Base-by-base conservation (phyloP, 2,888 invertebrate species). In the Synergus japonicus region DNA sequence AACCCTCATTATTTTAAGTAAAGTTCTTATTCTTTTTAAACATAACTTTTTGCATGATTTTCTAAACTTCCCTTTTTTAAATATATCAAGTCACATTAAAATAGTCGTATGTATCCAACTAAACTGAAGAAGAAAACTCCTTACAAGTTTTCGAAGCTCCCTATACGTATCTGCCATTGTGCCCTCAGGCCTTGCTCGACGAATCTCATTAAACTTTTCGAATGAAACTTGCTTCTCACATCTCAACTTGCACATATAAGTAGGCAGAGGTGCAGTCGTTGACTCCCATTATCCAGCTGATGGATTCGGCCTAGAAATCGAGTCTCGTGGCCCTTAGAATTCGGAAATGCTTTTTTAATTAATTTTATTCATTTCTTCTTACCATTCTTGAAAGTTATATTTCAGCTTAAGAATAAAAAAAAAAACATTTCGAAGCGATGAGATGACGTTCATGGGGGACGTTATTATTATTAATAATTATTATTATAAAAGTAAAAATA, bases 221-320 rank as follows among this genome's bases (percentile, higher is more conserved):
- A 60, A 60, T 60, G 60, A 60, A 60, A 22, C 60, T 22, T 60
- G 60, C 18, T 60, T 60, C 60, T 60, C 22, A 60, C 60, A 60
- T 60, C 60, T 60, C 60, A 60, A 60, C 60, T 60, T 60, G 22
- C 22, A 22, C 60, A 60, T 60, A 60, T 22, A 60, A 60, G 60
- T 9, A 60, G 22, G 22, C 22, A 37, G 18, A 22, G 10, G 54
- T 54, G 54, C 54, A 54, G 54, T 54, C 54, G n/a, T 54, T 54
- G 54, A 54, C 54, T 54, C 8, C 54, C 54, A 54, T 54, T 54
- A 54, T 54, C 54, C 54, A 54, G n/a, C n/a, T n/a, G 54, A n/a
- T n/a, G n/a, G 54, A 8, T 54, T 54, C 54, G 8, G n/a, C 8
- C 54, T n/a, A 54, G 54, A 54, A 54, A 54, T n/a, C 54, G n/a